Percentiles rank a stretch among this genome's conserved stretches.
phyloP scores from a whole-genome alignment of 2,797 vertebrate genomes.

The Prunella strophiata region DNA sequence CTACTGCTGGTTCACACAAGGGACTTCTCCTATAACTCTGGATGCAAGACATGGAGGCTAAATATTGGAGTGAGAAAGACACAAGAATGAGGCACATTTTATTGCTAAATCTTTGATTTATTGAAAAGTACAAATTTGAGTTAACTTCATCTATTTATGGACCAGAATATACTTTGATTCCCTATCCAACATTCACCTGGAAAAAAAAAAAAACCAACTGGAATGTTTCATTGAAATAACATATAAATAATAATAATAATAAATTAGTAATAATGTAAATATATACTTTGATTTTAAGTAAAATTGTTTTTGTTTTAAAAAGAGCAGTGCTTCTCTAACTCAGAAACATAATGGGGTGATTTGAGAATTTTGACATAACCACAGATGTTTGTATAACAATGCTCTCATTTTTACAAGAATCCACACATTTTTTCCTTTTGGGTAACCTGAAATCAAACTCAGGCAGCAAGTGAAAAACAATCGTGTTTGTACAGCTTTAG shows the following conservation, averaged over 20 bases:
- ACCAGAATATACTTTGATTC: not conserved
- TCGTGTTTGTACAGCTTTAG: slow-evolving; percentile 13
- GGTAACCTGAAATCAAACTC: not conserved
- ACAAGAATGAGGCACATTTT: rapidly evolving
- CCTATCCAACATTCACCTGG: not conserved
- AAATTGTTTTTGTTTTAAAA: not conserved
- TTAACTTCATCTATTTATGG: not conserved
- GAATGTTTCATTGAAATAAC: not conserved
- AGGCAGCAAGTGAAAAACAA: not conserved
- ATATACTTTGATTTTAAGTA: not conserved
- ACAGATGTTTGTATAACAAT: not conserved
- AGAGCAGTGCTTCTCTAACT: not conserved
- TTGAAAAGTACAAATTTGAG: not conserved
- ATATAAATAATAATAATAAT: no score
- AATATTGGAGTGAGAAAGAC: not conserved
- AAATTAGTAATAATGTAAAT: not conserved
- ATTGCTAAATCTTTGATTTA: not conserved
- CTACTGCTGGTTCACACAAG: not conserved
- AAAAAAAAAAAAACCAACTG: not conserved
- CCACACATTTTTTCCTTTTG: not conserved
- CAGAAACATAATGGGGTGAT: not conserved
- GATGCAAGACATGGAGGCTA: not conserved
- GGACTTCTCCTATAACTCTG: not conserved
- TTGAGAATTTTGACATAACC: not conserved
- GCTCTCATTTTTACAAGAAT: not conserved